These are phyloP conservation scores for Drosophila subsilvestris DNA, from an alignment of 2,888 invertebrate genomes.

Conservation along the genomic window DNA sequence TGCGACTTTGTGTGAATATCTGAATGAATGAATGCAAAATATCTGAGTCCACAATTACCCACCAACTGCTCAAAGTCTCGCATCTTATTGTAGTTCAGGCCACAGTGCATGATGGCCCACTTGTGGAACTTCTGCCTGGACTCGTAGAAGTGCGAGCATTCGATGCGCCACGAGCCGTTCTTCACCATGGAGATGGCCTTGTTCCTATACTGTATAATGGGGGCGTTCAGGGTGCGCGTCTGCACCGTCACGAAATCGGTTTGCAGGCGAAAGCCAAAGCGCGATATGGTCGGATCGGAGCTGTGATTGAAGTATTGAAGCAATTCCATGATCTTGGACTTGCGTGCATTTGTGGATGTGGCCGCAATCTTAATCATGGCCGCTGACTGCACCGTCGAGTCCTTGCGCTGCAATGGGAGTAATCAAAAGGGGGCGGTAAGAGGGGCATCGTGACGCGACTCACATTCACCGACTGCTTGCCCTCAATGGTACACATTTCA, in stretches of 20 bases:
- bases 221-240: conserved; percentile 92
- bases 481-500: conserved; percentile 91
- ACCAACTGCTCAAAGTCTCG: conserved; percentile 8
- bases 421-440: no score
- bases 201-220: conserved; percentile 87
- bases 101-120: conserved; percentile 71
- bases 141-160: conserved; percentile 46
- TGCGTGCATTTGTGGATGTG: conserved; percentile 90
- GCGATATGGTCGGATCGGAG: conserved; percentile 86
- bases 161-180: conserved; percentile 72
- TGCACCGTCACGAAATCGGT: conserved; percentile 89
- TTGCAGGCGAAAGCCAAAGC: conserved; percentile 92
- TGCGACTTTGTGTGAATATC: conserved; percentile 24
- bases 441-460: no score
- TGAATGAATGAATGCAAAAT: background rate
- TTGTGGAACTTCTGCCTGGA: conserved; percentile 44
- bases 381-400: conserved; percentile 92
- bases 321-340: conserved; percentile 89
- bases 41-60: no score
- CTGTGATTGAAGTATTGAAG: conserved; percentile 73
- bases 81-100: conserved; percentile 30
- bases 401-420: conserved; percentile 85
- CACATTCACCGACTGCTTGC: conserved; percentile 89
- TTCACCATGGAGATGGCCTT: conserved; percentile 35
- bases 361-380: conserved; percentile 95